Base-by-base conservation (phyloP, 2,888 invertebrate species). In the Linnaemya tessellans region DNA sequence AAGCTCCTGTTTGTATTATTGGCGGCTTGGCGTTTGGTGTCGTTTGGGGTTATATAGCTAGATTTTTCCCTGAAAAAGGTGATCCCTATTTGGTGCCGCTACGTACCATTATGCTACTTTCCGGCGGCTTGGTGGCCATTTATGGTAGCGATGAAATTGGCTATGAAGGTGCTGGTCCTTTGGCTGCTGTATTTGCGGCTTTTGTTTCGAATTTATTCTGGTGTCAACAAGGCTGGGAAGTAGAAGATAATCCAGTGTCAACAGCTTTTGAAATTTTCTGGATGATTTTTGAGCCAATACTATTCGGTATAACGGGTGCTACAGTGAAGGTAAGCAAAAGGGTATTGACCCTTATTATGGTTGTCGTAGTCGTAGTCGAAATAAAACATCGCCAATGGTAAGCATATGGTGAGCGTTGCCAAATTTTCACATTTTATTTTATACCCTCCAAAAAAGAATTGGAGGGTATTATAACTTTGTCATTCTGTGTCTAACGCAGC, bases 261-360 rank as follows among this genome's bases (percentile, higher is more conserved):
- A 96, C 96, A 0, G 96, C 97, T 15, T 97, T 98, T 89, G 97
- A 97, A 92, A 96, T 97, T 83, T 96, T 98, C 92, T 99, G 99
- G 99, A 96, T 97, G 96, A 95, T 98, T 87, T 97, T 98, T 92
- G 98, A 99, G 92, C 98, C 98, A 0, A 96, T 98, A 90, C 94
- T 99, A 18, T 99, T 99, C 92, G 96, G 97, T 2, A 94, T 99
- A 35, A 99, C 99, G 30, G 99, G 98, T 2, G 96, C 98, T 13
- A 97, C 98, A 92, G 95, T 99, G 75, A 96, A 96, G 89, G 94
- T 94, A 88, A 92, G 92, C 25, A 11, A 58, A 30, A 68, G 20
- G 10, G 3, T 56, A 22, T 46, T n/a, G n/a, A n/a, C n/a, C n/a
- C n/a, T 46, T 5, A 18, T 30, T 30, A 30, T 30, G 30, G 30